Conservation (phyloP, 2,888 invertebrate genomes). For the Euproctis similis region DNA sequence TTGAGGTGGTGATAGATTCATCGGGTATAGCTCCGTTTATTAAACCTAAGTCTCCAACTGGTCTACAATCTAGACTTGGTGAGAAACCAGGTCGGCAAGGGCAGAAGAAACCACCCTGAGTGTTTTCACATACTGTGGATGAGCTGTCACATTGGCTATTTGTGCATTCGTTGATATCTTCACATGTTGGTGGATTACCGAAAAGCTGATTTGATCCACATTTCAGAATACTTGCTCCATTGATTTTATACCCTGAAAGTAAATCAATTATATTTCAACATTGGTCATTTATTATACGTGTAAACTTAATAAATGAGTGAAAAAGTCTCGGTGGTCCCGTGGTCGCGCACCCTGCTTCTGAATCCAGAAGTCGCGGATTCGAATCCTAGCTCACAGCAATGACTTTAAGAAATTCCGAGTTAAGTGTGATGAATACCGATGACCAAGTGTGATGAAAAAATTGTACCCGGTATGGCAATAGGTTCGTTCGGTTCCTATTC, state of each 20-base stretch:
- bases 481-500: too few species aligned
- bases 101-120: conserved; percentile 91
- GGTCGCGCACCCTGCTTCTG: too few species aligned
- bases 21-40: conserved; percentile 93
- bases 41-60: conserved; percentile 91
- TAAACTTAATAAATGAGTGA: not conserved
- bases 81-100: conserved; percentile 89
- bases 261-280: too few species aligned
- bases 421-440: too few species aligned
- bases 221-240: conserved; percentile 87
- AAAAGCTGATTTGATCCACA: conserved; percentile 91
- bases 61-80: conserved; percentile 91
- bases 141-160: conserved; percentile 92
- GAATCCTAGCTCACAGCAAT: too few species aligned
- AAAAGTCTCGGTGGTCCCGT: too few species aligned
- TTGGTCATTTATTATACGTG: not conserved
- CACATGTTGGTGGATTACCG: conserved; percentile 89
- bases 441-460: too few species aligned
- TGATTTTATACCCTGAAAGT: conserved; percentile 84
- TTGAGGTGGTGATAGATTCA: conserved; percentile 89
- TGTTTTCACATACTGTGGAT: conserved; percentile 93
- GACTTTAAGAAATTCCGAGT: too few species aligned
- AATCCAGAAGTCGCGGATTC: too few species aligned
- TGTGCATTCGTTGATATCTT: conserved; percentile 93
- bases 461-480: too few species aligned